Conservation (phyloP, 2,888 invertebrate genomes). For the Andrena bucephala region DNA sequence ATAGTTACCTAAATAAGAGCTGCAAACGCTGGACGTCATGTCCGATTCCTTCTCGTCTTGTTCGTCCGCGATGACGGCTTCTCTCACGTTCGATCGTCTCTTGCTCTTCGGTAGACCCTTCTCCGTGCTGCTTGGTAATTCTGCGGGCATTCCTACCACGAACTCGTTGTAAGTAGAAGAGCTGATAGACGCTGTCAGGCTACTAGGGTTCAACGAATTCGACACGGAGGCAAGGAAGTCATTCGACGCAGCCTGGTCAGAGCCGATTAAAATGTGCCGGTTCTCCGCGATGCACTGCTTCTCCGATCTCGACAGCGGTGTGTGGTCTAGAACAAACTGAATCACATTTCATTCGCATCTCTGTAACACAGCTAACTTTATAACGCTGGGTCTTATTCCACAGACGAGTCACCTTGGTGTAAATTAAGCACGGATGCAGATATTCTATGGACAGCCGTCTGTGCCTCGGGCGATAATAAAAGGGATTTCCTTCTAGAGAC, state of each 20-base stretch:
- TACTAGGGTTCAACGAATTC: conserved; percentile 67
- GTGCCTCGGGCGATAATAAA: conserved; percentile 88
- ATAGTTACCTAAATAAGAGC: conserved; percentile 73
- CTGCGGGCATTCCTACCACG: conserved; percentile 44
- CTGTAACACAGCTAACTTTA: neutral
- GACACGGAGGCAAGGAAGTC: conserved; percentile 65
- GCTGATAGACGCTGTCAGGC: conserved; percentile 50
- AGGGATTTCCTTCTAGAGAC: conserved; percentile 88
- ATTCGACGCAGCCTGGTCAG: conserved; percentile 64
- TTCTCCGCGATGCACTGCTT: conserved; percentile 83
- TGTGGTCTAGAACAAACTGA: conserved; percentile 87
- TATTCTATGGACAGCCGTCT: conserved; percentile 86
- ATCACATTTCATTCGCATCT: conserved; percentile 42
- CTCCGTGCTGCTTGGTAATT: conserved; percentile 61
- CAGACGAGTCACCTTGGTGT: conserved; percentile 82
- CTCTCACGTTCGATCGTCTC: conserved; percentile 81
- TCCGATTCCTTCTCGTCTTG: conserved; percentile 81
- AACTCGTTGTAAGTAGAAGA: conserved; percentile 31
- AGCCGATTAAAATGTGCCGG: conserved; percentile 72
- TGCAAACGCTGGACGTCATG: conserved; percentile 72
- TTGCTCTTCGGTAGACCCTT: conserved; percentile 59
- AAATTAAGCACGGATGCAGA: conserved; percentile 86
- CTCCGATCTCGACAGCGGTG: conserved; percentile 86
- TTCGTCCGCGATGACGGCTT: conserved; percentile 85
- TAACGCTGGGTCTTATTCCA: neutral